Percentiles rank a stretch among this genome's conserved stretches.
These are phyloP conservation scores for Salvelinus sp. DNA, from an alignment of 2,113 vertebrate genomes.

Conservation along the genomic window DNA sequence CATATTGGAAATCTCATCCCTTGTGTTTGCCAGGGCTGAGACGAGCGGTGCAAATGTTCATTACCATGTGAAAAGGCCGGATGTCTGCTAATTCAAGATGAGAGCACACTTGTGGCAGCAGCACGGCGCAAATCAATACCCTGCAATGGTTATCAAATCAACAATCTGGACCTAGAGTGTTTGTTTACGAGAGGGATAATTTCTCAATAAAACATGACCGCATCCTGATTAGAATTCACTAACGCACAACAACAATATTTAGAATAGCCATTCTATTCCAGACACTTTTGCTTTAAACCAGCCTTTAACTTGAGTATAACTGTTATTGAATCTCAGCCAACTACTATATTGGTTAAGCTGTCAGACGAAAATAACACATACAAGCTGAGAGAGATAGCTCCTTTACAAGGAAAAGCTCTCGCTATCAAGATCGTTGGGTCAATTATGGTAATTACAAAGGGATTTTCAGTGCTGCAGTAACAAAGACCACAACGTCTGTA, in stretches of 20 bases:
- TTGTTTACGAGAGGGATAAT: constrained; percentile 67
- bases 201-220: constrained; percentile 63
- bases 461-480: constrained; percentile 25
- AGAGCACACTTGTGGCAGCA: constrained; percentile 44
- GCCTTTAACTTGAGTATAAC: constrained; percentile 56
- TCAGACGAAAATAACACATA: constrained; percentile 63
- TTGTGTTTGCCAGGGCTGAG: constrained; percentile 25
- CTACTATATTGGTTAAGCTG: constrained; percentile 66
- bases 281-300: constrained; percentile 19
- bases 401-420: constrained; percentile 53
- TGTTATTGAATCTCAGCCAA: constrained; percentile 66
- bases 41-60: constrained; percentile 61
- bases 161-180: constrained; percentile 58
- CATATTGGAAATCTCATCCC: constrained; percentile 32
- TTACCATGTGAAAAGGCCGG: constrained; percentile 62
- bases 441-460: constrained; percentile 42
- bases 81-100: constrained; percentile 61
- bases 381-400: constrained; percentile 52
- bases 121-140: constrained; percentile 59
- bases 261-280: constrained; percentile 42
- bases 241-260: constrained; percentile 35
- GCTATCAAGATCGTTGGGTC: constrained; percentile 48
- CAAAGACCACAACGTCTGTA: constrained; percentile 28
- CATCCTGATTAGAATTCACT: constrained; percentile 66
- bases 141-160: constrained; percentile 58